Percentiles rank a stretch among this genome's conserved stretches.
These are phyloP conservation scores for Dendrolimus pini DNA, from an alignment of 2,888 invertebrate genomes.

Conservation along the genomic window DNA sequence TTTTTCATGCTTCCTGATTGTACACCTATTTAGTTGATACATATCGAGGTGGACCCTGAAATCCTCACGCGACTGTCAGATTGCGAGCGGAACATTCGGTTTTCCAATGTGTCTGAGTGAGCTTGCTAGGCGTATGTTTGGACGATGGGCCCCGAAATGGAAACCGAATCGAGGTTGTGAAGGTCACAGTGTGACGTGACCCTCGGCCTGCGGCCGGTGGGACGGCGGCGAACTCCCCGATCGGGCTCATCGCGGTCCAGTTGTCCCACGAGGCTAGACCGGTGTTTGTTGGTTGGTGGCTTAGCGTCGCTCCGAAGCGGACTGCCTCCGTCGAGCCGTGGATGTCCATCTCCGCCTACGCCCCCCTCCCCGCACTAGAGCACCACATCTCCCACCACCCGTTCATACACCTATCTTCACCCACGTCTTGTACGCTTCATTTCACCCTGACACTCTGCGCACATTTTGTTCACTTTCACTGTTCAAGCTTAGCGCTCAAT, in stretches of 20 bases:
- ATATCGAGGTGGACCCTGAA: neutral
- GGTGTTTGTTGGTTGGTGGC: slow-evolving; percentile 48
- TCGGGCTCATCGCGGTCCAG: slow-evolving; percentile 42
- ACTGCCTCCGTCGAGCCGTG: slow-evolving; percentile 71
- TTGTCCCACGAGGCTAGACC: slow-evolving; percentile 40
- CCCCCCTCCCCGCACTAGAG: slow-evolving; percentile 41
- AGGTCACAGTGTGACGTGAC: slow-evolving; percentile 85
- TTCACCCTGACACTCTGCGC: slow-evolving; percentile 47
- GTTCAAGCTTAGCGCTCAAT: slow-evolving; percentile 55
- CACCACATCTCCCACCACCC: slow-evolving; percentile 44
- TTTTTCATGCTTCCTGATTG: slow-evolving; percentile 25
- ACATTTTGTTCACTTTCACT: slow-evolving; percentile 40
- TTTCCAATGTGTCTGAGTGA: slow-evolving; percentile 50
- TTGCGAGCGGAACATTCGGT: slow-evolving; percentile 35
- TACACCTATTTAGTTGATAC: slow-evolving; percentile 13
- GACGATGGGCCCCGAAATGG: slow-evolving; percentile 82
- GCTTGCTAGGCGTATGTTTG: slow-evolving; percentile 60
- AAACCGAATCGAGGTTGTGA: slow-evolving; percentile 90
- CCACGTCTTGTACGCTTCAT: slow-evolving; percentile 44
- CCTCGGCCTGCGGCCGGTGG: slow-evolving; percentile 66
- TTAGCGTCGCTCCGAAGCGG: slow-evolving; percentile 21
- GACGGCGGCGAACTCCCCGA: slow-evolving; percentile 45
- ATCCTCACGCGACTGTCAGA: neutral
- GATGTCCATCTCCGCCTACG: slow-evolving; percentile 68
- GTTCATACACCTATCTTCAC: slow-evolving; percentile 42